Percentiles rank a stretch among this genome's conserved stretches.
phyloP scores from a whole-genome alignment of 2,888 invertebrate genomes.

The Mantis religiosa region DNA sequence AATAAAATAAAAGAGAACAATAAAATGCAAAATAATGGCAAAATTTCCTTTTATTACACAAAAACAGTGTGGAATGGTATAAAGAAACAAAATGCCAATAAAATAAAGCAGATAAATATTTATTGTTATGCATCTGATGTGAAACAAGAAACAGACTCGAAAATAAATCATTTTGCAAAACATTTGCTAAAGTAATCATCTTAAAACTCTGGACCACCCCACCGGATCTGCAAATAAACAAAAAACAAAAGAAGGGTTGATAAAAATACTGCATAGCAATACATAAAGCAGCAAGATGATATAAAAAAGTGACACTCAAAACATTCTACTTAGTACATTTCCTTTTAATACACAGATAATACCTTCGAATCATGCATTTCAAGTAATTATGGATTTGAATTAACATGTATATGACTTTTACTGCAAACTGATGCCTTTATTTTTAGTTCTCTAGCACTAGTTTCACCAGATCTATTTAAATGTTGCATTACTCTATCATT shows the following conservation, averaged over 20 bases:
- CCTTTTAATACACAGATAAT: background rate
- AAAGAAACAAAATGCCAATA: background rate
- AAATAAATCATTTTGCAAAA: background rate
- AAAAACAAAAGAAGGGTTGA: conserved; percentile 6
- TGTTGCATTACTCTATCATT: too few species aligned
- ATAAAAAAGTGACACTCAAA: background rate
- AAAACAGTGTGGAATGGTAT: background rate
- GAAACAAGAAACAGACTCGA: background rate
- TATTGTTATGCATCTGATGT: background rate
- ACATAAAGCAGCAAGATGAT: background rate
- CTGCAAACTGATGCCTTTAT: background rate
- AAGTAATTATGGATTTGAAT: background rate
- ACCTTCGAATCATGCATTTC: background rate
- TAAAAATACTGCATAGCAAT: background rate
- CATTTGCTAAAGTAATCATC: background rate
- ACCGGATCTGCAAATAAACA: conserved; percentile 36
- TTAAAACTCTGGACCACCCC: conserved; percentile 31
- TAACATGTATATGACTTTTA: background rate
- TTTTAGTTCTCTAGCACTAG: too few species aligned
- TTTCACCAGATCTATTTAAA: too few species aligned
- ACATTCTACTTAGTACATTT: background rate
- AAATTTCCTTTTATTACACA: background rate
- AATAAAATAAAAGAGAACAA: background rate
- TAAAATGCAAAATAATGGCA: background rate
- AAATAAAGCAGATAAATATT: background rate